Evolutionary conservation across 2,797 vertebrate species (phyloP).

Genomic region (Lemur catta): DNA sequence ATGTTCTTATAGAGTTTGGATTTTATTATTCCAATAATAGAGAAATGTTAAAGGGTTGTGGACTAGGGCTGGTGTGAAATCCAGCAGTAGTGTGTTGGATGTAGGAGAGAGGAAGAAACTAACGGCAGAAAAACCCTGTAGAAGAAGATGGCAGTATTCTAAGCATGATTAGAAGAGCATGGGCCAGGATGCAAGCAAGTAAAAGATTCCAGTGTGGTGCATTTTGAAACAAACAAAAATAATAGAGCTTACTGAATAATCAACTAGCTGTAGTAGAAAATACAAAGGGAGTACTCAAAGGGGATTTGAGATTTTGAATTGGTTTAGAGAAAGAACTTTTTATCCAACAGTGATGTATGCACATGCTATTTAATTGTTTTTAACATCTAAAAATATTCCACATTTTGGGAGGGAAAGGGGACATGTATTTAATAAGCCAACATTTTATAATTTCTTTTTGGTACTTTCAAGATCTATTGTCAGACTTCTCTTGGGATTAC

Average conservation of each 20-base stretch:
- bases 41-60: background rate
- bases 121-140: background rate
- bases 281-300: background rate
- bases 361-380: background rate
- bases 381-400: background rate
- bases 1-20: background rate
- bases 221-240: background rate
- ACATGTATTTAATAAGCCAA: background rate
- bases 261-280: background rate
- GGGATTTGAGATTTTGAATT: background rate
- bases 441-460: background rate
- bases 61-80: background rate
- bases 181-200: background rate
- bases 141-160: background rate
- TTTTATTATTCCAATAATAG: background rate
- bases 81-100: background rate
- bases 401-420: background rate
- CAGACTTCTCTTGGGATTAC: background rate
- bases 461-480: background rate
- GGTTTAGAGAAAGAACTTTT: background rate
- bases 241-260: background rate
- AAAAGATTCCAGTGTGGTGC: background rate
- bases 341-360: background rate
- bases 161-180: background rate
- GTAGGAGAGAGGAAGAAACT: background rate